Conservation (phyloP, 2,797 vertebrate genomes). For the Sylvia borin region DNA sequence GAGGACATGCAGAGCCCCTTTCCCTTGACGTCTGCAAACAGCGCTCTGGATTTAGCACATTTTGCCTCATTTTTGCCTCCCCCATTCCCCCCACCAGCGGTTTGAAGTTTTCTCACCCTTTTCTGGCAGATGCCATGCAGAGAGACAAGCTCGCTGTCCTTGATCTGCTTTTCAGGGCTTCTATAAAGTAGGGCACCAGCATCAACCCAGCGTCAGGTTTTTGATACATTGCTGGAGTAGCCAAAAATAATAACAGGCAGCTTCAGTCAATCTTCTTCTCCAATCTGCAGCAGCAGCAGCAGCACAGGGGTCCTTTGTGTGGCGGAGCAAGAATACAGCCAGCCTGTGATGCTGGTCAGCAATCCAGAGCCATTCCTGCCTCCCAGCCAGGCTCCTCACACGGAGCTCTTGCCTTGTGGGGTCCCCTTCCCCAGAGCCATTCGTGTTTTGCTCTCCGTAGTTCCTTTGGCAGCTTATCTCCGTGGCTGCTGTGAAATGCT, state of each 20-base stretch:
- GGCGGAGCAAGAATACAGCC: neutral
- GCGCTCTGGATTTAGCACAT: neutral
- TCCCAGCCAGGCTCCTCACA: accelerated
- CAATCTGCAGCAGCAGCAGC: constrained; percentile 20
- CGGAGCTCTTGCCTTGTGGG: neutral
- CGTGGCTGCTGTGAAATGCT: neutral
- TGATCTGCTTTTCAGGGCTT: constrained; percentile 65
- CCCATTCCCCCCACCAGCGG: neutral
- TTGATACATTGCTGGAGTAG: constrained; percentile 63
- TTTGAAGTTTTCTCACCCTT: constrained; percentile 66
- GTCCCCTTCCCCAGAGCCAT: neutral
- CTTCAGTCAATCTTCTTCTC: constrained; percentile 30
- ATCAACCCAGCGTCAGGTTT: constrained; percentile 45
- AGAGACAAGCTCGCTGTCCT: constrained; percentile 64
- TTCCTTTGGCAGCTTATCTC: constrained; percentile 46
- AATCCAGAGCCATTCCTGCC: neutral
- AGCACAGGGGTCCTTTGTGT: constrained; percentile 10
- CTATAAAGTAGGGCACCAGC: constrained; percentile 65
- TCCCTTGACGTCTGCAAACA: neutral
- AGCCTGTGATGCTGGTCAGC: neutral
- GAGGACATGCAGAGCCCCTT: neutral
- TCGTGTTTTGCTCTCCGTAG: neutral
- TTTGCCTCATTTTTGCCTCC: neutral
- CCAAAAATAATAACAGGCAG: constrained; percentile 49
- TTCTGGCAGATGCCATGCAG: constrained; percentile 45